Evolutionary conservation across 2,797 vertebrate species (phyloP), one percentile per base, ranked within the genome.

Genomic region (Potorous gilbertii): DNA sequence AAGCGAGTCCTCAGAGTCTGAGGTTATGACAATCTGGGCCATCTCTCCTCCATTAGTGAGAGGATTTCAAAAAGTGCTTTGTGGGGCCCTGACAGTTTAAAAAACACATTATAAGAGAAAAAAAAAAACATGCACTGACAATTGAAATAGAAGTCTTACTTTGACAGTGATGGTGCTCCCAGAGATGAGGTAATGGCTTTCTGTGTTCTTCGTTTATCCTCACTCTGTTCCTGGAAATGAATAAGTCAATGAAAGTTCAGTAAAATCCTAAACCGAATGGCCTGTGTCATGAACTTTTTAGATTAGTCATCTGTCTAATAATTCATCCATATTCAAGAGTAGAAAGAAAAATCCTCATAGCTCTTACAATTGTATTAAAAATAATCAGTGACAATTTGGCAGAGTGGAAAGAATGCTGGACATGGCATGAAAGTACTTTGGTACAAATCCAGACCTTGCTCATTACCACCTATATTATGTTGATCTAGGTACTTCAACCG

Each of bases 101-200:
- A 95, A 66, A 40, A 74, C 52, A 95, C 93, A 94, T 29, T 52
- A 52, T 4, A 31, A 96, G 46, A 91, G 21, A 14, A 16, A 34
- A 90, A 29, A 59, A 59, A 74, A n/a, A 90, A 29, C 54, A 96
- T 90, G 54, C 14, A 56, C 34, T 81, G 55, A 4, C 46, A 81
- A n/a, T 56, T 93, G 95, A 96, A 94, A 96, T 91, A 95, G 89
- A 91, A 56, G 27, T 89, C 5, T 91, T 97, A 89, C 95, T 0
- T 92, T 95, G 56, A 93, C 1, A 40, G 3, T 96, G 54, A 94
- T 96, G 56, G 56, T 57, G 55, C 90, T 93, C 94, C 94, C 90
- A 55, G 91, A 93, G 94, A 59, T 98, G 97, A 97, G 94, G 93
- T 97, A 96, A 97, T 96, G 96, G 91, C 93, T 93, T 96, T 54